Evolutionary conservation across 2,888 invertebrate genomes (phyloP), one percentile per base, ranked within the genome.

Genomic region (Epinotia ramella): DNA sequence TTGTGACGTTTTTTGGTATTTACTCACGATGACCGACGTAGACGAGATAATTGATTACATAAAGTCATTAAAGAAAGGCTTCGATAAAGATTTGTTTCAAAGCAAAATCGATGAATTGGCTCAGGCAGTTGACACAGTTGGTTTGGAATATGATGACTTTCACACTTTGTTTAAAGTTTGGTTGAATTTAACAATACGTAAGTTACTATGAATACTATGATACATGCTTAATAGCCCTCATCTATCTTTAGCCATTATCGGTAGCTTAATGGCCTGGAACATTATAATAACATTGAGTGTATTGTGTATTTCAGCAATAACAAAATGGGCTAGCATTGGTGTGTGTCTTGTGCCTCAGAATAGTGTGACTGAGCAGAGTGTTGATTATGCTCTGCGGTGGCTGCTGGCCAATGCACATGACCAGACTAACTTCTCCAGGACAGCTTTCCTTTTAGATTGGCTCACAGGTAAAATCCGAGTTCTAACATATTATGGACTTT

Each of bases 131-230:
- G 92, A 92, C 78, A 86, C 83, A n/a, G 78, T 69, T 79, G 90
- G 91, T 16, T 85, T 93, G 79, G 82, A 85, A 46, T 89, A 90
- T 78, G 87, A 90, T 46, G 91, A 91, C 80, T 94, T 94, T 75
- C 91, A 91, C 76, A 91, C 85, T 75, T 83, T 95, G 67, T 92
- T 94, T 77, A 91, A 90, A 88, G 84, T 94, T 79, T 94, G 94
- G 94, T 81, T 94, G 70, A 94, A 94, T 86, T 88, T 94, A 81
- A 89, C 87, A 69, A 91, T 94, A 82, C 93, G 94, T 94, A 83
- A 91, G 94, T 91, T 40, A 40, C 40, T 40, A 40, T 40, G 24
- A 28, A 28, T 66, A 53, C 70, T 70, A 65, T 57, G 18, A 24
- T 33, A 33, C 7, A 11, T 24, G 5, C 16, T 49, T 13, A 2